Base-by-base conservation (phyloP, 2,797 vertebrate species). In the Yasuhikotakia modesta region DNA sequence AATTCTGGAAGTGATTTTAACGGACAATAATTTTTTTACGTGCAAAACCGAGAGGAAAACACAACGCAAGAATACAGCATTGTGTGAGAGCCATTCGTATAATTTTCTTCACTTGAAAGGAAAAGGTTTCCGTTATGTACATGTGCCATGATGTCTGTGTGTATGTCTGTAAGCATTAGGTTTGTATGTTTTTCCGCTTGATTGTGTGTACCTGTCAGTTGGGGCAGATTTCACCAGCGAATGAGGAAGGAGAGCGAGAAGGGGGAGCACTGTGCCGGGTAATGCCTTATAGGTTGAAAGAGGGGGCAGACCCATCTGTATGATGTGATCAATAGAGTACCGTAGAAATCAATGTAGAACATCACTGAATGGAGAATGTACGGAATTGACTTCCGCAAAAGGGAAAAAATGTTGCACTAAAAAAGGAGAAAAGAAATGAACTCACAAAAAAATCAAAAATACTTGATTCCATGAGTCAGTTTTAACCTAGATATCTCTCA, bases 381-480 rank as follows among this genome's bases (percentile, higher is more conserved):
- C 95, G 95, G 96, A 96, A 94, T 95, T 70, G 94, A 97, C 95
- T 95, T 98, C 95, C 95, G 94, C 95, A 96, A 98, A 99, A 96
- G 96, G 96, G 95, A 78, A 95, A 92, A 94, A 95, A 97, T 98
- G 96, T 99, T 99, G 98, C 98, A 99, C 98, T 99, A 99, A 99
- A 93, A 88, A 88, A 86, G 78, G 70, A 84, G 39, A 83, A 87
- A 85, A 84, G 39, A 76, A 17, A 86, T 82, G 81, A 61, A 84
- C 24, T 85, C 55, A 90, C 65, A 86, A 85, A 88, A 43, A 43
- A 43, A 91, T 95, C 96, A 94, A 96, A 93, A 97, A 98, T 98
- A 99, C 97, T 99, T 99, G 98, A 99, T 99, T 99, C 98, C 97
- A 98, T 99, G 98, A 99, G 98, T 98, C 97, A 99, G 97, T 98